Conservation (phyloP, 1,140 invertebrate species). For the Bombus waltoni region DNA sequence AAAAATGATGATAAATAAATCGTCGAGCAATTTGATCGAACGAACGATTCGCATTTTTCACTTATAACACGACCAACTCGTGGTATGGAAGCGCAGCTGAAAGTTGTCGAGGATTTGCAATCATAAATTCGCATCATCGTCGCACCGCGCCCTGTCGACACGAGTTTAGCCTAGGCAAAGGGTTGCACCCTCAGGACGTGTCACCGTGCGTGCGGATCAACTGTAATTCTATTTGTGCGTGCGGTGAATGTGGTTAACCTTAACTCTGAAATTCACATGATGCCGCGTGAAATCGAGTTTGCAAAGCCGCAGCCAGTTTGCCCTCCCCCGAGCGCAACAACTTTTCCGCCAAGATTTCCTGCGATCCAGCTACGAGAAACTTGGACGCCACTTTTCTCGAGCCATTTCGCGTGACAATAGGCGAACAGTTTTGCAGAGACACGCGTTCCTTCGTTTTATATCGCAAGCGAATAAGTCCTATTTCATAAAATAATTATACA, state of each 20-base stretch:
- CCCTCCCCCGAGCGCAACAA: neutral
- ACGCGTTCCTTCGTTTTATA: no score
- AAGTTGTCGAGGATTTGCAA: neutral
- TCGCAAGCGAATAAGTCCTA: no score
- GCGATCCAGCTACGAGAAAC: neutral
- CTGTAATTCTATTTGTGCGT: conserved; percentile 20
- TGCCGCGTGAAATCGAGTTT: conserved; percentile 25
- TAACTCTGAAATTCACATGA: conserved; percentile 30
- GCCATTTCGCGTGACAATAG: no score
- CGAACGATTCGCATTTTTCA: neutral
- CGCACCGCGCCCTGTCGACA: no score
- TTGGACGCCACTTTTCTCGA: no score
- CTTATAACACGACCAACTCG: neutral
- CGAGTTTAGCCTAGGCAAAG: neutral
- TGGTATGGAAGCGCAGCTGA: neutral
- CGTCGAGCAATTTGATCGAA: neutral
- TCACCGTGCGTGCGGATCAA: conserved; percentile 23
- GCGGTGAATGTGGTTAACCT: conserved; percentile 32
- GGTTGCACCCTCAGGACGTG: neutral
- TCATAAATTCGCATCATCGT: conserved; percentile 14
- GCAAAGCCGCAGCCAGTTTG: neutral
- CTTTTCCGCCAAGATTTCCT: neutral
- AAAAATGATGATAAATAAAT: neutral
- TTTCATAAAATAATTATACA: no score
- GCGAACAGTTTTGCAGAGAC: no score